Evolutionary conservation across 1,140 invertebrate species (phyloP), one percentile per base, ranked within the genome.

Genomic region (Drosophila repleta): DNA sequence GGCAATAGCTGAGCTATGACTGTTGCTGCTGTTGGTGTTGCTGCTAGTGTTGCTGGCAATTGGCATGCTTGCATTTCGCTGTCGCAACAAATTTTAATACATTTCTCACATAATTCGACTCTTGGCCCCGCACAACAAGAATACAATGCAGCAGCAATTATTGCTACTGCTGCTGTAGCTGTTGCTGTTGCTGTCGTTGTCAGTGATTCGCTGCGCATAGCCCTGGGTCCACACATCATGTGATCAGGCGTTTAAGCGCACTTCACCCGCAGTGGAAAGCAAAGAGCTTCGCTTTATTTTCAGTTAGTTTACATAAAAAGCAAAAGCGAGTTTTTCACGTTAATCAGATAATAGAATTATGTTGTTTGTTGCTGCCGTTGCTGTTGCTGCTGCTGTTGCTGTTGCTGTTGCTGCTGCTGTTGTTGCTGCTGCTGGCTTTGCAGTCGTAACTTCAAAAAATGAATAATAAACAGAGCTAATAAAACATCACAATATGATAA

Each of bases 61-160:
- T 74, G 77, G 79, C 75, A 78, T 74, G 81, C 80, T 80, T 76
- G 77, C 80, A 80, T 77, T 84, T 77, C 62, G 81, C 77, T 87
- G 82, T 87, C 78, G 81, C 81, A 82, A 85, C 55, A 69, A 77
- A 66, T 85, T 87, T 87, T 74, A 77, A 85, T 74, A 71, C 69
- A 87, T 87, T 87, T 84, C 81, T 85, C 74, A 81, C 81, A 85
- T 78, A 74, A 77, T 78, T 84, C 78, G 41, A 76, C 53, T 43
- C 68, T 48, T 61, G 60, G 60, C 66, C 65, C 71, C 60, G 51
- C 35, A 39, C 51, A 21, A 37, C 51, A 45, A 57, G 29, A 57
- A 58, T 20, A 71, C 53, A 71, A 71, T 46, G 17, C 24, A 46
- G 26, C 24, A 39, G 43, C 20, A 48, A 32, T 51, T 57, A 67